Evolutionary conservation across 2,113 vertebrate species (phyloP).

Genomic region (Myiozetetes cayanensis): DNA sequence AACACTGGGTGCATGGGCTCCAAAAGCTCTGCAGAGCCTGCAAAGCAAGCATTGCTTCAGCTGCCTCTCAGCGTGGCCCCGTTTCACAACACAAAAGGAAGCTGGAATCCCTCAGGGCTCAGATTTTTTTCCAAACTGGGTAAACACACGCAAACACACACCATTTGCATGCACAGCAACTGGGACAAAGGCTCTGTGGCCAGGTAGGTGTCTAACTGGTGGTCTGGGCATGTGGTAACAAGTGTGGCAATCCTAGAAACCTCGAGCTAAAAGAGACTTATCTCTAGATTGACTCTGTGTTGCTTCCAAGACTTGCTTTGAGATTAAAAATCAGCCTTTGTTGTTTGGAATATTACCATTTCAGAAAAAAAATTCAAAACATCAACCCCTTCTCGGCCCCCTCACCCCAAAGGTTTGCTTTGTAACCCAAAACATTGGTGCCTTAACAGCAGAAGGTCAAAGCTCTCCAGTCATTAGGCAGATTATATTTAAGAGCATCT

Average conservation of each 20-base stretch:
- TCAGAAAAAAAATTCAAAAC: not conserved
- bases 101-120: not conserved
- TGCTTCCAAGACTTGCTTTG: not conserved
- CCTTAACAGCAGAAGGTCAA: not conserved
- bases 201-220: constrained; percentile 8
- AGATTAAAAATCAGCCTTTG: constrained; percentile 40
- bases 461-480: constrained; percentile 15
- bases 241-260: not conserved
- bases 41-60: not conserved
- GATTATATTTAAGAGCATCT: constrained; percentile 17
- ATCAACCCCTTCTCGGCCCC: not conserved
- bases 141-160: not conserved
- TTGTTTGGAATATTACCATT: constrained; percentile 11
- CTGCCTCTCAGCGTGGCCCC: not conserved
- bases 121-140: constrained; percentile 24
- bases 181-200: constrained; percentile 9
- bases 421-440: not conserved
- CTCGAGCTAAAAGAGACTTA: not conserved
- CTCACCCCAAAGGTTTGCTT: not conserved
- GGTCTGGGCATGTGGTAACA: constrained; percentile 18
- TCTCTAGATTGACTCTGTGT: constrained; percentile 1
- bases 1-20: not conserved
- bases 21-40: not conserved
- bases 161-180: constrained; percentile 9
- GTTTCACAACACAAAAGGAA: constrained; percentile 1